Evolutionary conservation across 2,797 vertebrate genomes (phyloP).

Genomic region (Carduelis carduelis): DNA sequence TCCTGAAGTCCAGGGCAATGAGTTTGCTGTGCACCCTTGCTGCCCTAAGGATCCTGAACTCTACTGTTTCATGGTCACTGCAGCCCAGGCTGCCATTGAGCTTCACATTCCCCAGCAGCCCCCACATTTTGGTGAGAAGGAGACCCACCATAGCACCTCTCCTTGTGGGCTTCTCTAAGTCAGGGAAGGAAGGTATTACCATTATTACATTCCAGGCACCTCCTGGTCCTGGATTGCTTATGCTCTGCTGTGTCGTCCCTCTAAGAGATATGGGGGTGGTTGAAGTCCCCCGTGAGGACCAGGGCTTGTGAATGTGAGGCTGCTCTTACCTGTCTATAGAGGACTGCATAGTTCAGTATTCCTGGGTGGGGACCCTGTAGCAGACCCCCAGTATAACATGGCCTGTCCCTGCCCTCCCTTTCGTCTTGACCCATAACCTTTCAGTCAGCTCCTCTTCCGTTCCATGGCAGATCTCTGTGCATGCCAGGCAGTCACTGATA

Average conservation of each 20-base stretch:
- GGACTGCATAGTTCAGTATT: background rate
- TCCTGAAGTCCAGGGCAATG: too few relatives aligned
- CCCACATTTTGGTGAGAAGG: background rate
- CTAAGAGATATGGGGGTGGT: background rate
- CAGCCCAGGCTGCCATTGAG: background rate
- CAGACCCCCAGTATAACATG: background rate
- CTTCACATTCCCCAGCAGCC: background rate
- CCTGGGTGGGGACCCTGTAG: background rate
- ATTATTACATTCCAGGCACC: background rate
- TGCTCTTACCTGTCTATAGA: background rate
- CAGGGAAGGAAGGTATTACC: accelerated
- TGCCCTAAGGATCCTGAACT: background rate
- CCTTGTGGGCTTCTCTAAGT: background rate
- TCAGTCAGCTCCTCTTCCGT: accelerated
- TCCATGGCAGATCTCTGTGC: accelerated
- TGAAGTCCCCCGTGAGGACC: background rate
- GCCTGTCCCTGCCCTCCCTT: background rate
- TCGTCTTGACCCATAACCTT: background rate
- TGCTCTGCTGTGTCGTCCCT: background rate
- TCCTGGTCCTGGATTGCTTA: background rate
- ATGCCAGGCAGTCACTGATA: background rate
- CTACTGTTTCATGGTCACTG: background rate
- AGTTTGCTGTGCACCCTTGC: background rate
- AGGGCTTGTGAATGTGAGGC: background rate
- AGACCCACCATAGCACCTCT: background rate